phyloP scores from a whole-genome alignment of 2,797 vertebrate species.

The Propithecus perrieri region DNA sequence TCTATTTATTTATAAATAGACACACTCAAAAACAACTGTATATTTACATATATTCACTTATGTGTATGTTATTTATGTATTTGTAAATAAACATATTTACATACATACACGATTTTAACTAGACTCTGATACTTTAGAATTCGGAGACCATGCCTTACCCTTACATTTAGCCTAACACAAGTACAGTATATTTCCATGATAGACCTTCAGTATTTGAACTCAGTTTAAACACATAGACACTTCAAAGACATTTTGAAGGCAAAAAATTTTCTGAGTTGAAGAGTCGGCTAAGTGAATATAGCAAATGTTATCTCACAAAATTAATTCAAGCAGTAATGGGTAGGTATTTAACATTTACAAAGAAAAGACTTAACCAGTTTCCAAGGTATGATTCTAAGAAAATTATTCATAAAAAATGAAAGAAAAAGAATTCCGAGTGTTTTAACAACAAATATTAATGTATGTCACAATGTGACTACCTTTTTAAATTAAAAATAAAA shows the following conservation, averaged over 20 bases:
- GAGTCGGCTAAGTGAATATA: background rate
- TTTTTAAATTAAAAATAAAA: slow-evolving; percentile 13
- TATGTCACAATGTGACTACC: background rate
- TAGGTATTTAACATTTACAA: background rate
- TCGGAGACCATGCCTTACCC: background rate
- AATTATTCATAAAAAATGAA: background rate
- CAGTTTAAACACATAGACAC: background rate
- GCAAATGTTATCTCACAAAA: background rate
- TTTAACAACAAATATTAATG: background rate
- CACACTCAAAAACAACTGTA: no score
- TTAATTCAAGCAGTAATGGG: background rate
- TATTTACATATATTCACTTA: background rate
- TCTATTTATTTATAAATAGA: background rate
- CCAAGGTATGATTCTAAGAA: background rate
- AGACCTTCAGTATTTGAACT: background rate
- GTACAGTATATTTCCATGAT: background rate
- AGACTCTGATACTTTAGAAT: background rate
- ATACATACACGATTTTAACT: background rate
- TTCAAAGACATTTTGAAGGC: background rate
- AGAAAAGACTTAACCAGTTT: background rate
- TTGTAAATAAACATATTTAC: background rate
- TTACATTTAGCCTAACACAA: background rate
- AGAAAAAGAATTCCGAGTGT: background rate
- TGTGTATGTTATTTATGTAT: background rate
- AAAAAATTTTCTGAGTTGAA: background rate